Base-by-base conservation (phyloP, 2,797 vertebrate species). In the Tapera naevia region DNA sequence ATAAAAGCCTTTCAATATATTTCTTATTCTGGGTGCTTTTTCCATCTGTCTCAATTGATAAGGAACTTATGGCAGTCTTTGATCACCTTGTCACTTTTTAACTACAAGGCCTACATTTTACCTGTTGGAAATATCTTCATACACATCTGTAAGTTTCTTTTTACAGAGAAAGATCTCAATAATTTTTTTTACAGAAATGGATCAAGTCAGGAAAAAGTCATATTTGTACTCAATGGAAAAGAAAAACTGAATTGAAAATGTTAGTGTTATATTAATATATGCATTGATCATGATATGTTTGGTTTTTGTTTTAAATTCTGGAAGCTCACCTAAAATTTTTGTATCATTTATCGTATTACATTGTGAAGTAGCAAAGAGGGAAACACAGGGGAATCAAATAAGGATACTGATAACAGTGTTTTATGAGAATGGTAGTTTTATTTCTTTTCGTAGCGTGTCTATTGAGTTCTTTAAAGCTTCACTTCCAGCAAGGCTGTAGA, bases 271-370 rank as follows among this genome's bases (percentile, higher is more conserved):
- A 24, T 66, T 65, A 17, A 51, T 32, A 35, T 27, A 15, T 12
- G 7, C 2, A 5, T 50, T 2, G 6, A 28, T 22, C 17, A 6
- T 33, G 2, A 24, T 45, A 37, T 56, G 30, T 70, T 54, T 61
- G 8, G 5, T 54, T 17, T 45, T 80, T 46, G 12, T 4, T 82
- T 82, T 32, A 58, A 74, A 16, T 67, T 92, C 18, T 70, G 41
- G 15, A 62, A 66, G 25, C 12, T 46, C 9, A 35, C 67, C 12
- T 71, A 19, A 54, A 46, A 11, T 53, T 75, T 62, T 83, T 9
- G 8, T 39, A 8, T 2, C 16, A 9, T 32, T 57, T 0, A 13
- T 9, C 17, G 17, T 46, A 19, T 9, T 33, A 7, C 28, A 3
- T 7, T 28, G 8, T 32, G 14, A 58, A 60, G 11, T 15, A 60